phyloP scores from a whole-genome alignment of 2,797 vertebrate genomes.

The Gallinago solitaria region DNA sequence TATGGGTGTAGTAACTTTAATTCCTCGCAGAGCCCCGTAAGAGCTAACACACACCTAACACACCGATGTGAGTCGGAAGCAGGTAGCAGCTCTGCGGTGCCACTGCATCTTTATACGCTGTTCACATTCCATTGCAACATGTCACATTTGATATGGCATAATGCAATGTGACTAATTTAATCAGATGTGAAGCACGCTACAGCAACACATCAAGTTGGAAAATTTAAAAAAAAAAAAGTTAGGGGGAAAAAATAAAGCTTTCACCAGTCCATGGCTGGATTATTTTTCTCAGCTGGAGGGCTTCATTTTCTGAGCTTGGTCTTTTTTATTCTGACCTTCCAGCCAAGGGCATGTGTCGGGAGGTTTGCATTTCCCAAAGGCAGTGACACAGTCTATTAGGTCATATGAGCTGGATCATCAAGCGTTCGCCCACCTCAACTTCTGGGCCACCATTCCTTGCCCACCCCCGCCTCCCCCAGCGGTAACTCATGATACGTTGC shows the following conservation, averaged over 20 bases:
- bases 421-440: constrained; percentile 27
- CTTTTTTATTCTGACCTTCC: constrained; percentile 73
- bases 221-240: neutral
- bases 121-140: constrained; percentile 67
- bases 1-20: neutral
- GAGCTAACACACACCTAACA: neutral
- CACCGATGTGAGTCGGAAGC: neutral
- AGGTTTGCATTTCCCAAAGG: constrained; percentile 55
- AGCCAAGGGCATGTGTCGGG: constrained; percentile 64
- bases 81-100: constrained; percentile 26
- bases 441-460: constrained; percentile 50
- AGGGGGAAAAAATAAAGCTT: constrained; percentile 24
- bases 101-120: constrained; percentile 54
- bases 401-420: constrained; percentile 56
- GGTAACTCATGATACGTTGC: neutral
- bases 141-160: constrained; percentile 68
- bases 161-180: constrained; percentile 76
- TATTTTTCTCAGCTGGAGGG: constrained; percentile 67
- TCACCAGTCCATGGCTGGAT: constrained; percentile 32
- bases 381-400: constrained; percentile 67
- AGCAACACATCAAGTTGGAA: constrained; percentile 54
- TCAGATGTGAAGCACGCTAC: constrained; percentile 70
- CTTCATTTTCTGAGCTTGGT: constrained; percentile 61
- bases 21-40: neutral
- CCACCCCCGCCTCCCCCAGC: constrained; percentile 24